A percentile compares a stretch with the other conserved stretches of the same genome.
These are phyloP conservation scores for Chlamydotis undulata DNA, from an alignment of 2,113 vertebrate species.

Conservation along the genomic window DNA sequence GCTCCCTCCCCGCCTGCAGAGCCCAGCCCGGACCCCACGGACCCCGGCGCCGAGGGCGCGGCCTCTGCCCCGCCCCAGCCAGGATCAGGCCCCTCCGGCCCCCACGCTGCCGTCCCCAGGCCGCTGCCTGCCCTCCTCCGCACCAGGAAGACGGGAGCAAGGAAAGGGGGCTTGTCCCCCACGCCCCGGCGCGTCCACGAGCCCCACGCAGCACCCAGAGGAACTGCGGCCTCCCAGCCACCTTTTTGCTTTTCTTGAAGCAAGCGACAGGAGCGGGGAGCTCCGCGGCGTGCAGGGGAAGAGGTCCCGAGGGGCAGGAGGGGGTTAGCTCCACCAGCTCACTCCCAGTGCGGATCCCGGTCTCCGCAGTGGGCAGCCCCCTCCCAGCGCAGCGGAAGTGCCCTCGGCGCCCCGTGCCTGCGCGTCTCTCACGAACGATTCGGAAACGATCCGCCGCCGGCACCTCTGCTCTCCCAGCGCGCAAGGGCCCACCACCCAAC, in stretches of 20 bases:
- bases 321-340: neutral
- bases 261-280: neutral
- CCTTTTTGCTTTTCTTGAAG: neutral
- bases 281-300: neutral
- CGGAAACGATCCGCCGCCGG: too few species aligned
- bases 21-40: neutral
- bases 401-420: too few species aligned
- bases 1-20: neutral
- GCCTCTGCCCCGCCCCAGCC: neutral
- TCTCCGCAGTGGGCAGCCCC: too few species aligned
- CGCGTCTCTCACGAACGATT: too few species aligned
- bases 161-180: neutral
- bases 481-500: too few species aligned
- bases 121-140: neutral
- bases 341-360: too few species aligned
- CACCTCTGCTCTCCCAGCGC: too few species aligned
- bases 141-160: accelerated
- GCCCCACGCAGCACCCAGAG: neutral
- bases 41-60: accelerated
- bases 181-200: accelerated
- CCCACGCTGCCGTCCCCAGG: neutral
- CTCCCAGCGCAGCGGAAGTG: too few species aligned
- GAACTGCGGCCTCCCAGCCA: too few species aligned
- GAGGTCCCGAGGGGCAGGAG: neutral
- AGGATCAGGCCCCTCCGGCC: neutral